Evolutionary conservation across 2,888 invertebrate genomes (phyloP), one percentile per base, ranked within the genome.

Genomic region (Petrophora chlorosata): DNA sequence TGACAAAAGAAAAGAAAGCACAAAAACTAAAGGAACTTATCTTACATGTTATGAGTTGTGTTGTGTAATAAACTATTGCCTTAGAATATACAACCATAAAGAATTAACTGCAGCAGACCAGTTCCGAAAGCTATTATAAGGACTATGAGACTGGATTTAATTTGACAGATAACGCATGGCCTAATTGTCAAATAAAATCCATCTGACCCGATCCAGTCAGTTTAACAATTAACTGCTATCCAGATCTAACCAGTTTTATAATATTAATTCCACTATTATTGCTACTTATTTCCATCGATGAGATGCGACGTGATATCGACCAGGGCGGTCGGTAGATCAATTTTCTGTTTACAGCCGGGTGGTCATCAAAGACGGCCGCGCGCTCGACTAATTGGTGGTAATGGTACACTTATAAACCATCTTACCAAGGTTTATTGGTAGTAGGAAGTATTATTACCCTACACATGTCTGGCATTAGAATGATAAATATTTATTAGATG

Each of bases 301-400:
- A 68, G 70, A 73, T 57, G 56, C 56, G 64, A 65, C 61, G 56
- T 51, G 47, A 44, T 44, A 61, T 57, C 58, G 73, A 69, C 58
- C 73, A 60, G 70, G 85, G 87, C 81, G 85, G 85, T 82, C 80
- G 61, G 61, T 63, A 67, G 79, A 83, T 87, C 85, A 85, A 85
- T 87, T 88, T 86, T 82, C 81, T 83, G 78, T 85, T 85, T 81
- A 85, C 80, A 81, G 71, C 79, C 58, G 76, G 72, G 66, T 68
- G 73, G 68, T 73, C 76, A 78, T 87, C 88, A 88, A 88, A 88
- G 85, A 71, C 68, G 70, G 65, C 80, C 85, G 81, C 76, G 61
- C 62, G 64, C 32, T 67, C 67, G 61, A 73, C 83, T 89, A 89
- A 89, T 89, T 89, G 85, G 81, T 80, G 73, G 83, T 86, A 86